phyloP scores from a whole-genome alignment of 2,797 vertebrate species.

The Megaceryle alcyon region DNA sequence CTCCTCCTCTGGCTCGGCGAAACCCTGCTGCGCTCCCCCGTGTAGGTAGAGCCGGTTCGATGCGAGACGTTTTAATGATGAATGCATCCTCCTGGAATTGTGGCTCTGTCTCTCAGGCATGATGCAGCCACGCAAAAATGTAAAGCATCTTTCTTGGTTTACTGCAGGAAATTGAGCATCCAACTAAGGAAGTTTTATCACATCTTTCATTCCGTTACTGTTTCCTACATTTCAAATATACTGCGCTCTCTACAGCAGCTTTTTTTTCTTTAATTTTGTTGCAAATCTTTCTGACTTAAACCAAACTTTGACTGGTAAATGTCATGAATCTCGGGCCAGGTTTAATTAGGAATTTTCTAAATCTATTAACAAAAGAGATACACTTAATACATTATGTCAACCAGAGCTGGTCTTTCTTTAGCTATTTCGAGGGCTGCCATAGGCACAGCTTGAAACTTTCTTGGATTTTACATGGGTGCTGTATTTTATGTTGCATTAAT shows the following conservation, averaged over 20 bases:
- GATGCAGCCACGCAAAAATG: conserved; percentile 48
- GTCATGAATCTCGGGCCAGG: conserved; percentile 54
- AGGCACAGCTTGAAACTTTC: conserved; percentile 61
- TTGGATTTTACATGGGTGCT: conserved; percentile 41
- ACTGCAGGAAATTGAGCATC: conserved; percentile 65
- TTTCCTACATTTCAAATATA: conserved; percentile 71
- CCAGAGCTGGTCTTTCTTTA: conserved; percentile 36
- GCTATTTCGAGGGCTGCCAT: conserved; percentile 56
- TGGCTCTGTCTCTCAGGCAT: conserved; percentile 29
- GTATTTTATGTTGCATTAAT: conserved; percentile 53
- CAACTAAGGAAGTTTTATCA: conserved; percentile 69
- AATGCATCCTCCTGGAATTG: conserved; percentile 47
- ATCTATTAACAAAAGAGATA: conserved; percentile 67
- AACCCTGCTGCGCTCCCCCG: neutral
- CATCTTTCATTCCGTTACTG: conserved; percentile 61
- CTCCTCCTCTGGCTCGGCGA: neutral
- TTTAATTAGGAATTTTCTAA: conserved; percentile 71
- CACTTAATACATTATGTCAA: conserved; percentile 69
- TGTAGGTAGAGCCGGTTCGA: neutral
- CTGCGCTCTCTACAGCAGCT: conserved; percentile 17
- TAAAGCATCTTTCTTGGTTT: conserved; percentile 66
- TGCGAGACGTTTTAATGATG: neutral
- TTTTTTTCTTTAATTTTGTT: conserved; percentile 67
- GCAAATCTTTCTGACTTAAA: conserved; percentile 55
- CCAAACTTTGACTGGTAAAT: conserved; percentile 58